Evolutionary conservation across 2,113 vertebrate genomes (phyloP).

Genomic region (Erythrolamprus reginae): DNA sequence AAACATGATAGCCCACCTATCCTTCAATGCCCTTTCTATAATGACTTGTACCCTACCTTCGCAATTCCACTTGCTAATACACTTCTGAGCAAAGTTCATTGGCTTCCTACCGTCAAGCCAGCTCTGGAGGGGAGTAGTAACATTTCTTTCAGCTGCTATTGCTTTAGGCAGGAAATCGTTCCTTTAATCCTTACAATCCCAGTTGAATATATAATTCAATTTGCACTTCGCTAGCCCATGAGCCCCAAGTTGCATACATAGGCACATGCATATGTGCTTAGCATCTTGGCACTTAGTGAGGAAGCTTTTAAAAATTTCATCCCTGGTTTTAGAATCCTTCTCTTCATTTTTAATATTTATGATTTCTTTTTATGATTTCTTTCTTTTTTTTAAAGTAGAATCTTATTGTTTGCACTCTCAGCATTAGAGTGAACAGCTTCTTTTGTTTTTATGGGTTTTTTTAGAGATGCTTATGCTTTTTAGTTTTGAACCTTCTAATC

Average conservation of each 20-base stretch:
- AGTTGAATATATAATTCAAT: neutral
- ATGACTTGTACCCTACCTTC: neutral
- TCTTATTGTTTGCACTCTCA: neutral
- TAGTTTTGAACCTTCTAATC: neutral
- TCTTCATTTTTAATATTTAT: neutral
- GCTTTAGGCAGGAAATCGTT: neutral
- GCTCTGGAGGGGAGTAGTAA: neutral
- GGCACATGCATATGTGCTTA: neutral
- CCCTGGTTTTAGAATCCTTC: neutral
- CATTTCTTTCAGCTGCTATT: neutral
- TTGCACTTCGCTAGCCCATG: neutral
- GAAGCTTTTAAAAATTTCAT: neutral
- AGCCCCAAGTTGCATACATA: neutral
- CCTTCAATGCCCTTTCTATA: neutral
- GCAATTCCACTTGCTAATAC: neutral
- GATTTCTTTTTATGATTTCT: neutral
- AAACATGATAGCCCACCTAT: neutral
- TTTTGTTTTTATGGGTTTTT: neutral
- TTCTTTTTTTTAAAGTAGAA: neutral
- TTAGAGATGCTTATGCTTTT: neutral
- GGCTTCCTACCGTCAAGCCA: neutral
- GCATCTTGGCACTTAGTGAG: neutral
- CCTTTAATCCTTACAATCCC: neutral
- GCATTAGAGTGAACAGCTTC: neutral
- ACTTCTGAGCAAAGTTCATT: neutral